These are phyloP conservation scores for Solenopsis fugax DNA, from an alignment of 1,140 invertebrate species.

Conservation along the genomic window DNA sequence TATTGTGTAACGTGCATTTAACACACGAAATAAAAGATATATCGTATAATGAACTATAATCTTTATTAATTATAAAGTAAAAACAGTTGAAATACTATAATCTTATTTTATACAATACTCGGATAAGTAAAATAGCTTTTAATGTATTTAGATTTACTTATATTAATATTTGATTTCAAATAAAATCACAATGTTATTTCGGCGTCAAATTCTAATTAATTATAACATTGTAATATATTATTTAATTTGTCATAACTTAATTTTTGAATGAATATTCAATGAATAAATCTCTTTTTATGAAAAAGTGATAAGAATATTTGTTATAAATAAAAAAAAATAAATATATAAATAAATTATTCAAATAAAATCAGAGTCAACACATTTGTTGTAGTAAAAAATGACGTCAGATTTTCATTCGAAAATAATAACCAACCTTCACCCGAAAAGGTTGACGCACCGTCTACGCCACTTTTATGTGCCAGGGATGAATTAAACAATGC, in stretches of 20 bases:
- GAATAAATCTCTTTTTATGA: background rate
- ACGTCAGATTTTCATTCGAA: background rate
- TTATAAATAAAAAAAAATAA: background rate
- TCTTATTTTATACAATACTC: background rate
- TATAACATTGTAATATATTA: background rate
- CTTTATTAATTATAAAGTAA: background rate
- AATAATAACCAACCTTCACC: background rate
- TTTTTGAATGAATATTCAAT: background rate
- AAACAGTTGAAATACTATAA: background rate
- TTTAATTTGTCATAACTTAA: background rate
- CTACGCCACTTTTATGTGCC: background rate
- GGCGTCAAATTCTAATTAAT: background rate
- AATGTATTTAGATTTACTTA: background rate
- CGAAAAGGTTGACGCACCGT: background rate
- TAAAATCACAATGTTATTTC: background rate
- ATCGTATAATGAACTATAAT: background rate
- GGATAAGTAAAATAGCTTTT: background rate
- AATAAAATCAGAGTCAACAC: background rate
- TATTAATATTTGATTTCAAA: background rate
- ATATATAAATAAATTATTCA: background rate
- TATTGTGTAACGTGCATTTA: background rate
- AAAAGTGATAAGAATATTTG: conserved; percentile 1
- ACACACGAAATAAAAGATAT: background rate
- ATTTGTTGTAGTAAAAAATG: background rate
- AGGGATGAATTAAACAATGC: background rate